These are phyloP conservation scores for Cavia porcellus DNA, from an alignment of 2,113 vertebrate species.

Conservation along the genomic window DNA sequence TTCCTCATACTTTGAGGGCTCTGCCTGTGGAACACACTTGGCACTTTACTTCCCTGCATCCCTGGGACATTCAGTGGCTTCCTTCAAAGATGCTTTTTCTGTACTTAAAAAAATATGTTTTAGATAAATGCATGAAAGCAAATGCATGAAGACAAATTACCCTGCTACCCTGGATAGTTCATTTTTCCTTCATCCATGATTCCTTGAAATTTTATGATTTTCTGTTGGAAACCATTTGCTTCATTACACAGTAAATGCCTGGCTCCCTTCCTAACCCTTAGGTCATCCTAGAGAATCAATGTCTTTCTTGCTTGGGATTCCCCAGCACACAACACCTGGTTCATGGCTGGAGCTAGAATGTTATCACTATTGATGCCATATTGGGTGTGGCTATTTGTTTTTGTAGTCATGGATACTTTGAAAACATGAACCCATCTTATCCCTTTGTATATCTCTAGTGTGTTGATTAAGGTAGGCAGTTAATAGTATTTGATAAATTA, in stretches of 20 bases:
- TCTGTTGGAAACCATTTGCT: not conserved
- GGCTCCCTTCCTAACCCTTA: not conserved
- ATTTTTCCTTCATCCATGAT: not conserved
- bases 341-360: not conserved
- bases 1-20: not conserved
- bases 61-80: not conserved
- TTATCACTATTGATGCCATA: not conserved
- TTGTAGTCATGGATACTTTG: not conserved
- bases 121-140: not conserved
- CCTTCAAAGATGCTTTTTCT: not conserved
- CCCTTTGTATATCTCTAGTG: not conserved
- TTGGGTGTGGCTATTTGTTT: not conserved
- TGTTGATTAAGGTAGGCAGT: not conserved
- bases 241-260: not conserved
- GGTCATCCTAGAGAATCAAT: not conserved
- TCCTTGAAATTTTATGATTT: not conserved
- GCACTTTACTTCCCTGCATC: not conserved
- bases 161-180: not conserved
- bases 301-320: not conserved
- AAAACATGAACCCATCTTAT: not conserved
- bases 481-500: conserved; percentile 1
- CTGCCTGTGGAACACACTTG: too few species aligned
- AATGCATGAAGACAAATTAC: not conserved
- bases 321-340: not conserved
- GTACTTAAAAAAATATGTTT: fast-evolving